Base-by-base conservation (phyloP, 2,888 invertebrate genomes). In the Cheilosia soror region DNA sequence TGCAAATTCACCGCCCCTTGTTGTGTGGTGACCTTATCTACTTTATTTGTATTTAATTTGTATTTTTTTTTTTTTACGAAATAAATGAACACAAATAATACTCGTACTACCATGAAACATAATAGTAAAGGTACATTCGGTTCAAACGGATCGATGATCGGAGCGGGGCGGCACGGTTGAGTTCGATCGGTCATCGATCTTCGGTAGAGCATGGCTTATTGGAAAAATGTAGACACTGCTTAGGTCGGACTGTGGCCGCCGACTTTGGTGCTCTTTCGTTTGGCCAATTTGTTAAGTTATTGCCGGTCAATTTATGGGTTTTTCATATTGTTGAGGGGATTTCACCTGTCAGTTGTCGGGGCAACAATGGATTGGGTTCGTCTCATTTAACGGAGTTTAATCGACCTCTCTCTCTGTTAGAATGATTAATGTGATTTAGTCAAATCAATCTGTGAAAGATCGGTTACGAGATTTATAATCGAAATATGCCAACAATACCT, bases 131-230 rank as follows among this genome's bases (percentile, higher is more conserved):
- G 40, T 60, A 60, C 71, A 66, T 42, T 83, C 58, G 60, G 80
- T 80, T 84, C 80, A 76, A 84, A 31, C 40, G 47, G 71, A 71
- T 75, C 53, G 33, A 29, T 55, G 63, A 58, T 60, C 62, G 40
- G 33, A 51, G 42, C 20, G 63, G 20, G 1, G 20, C 20, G 20
- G 20, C 20, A 2, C 40, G 66, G 9, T 51, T 27, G 60, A 42
- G 15, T 72, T 62, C 85, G 66, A 81, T 81, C 85, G 85, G 85
- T 85, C 85, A 85, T 72, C 85, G 85, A 80, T 81, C 85, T 81
- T 77, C 66, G n/a, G 27, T 20, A 33, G 60, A 57, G 79, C 31
- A 29, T 57, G 63, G 42, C 55, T 65, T 75, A 77, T 72, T 55
- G 78, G 76, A 76, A 75, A 62, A 47, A 49, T 5, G 62, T 69